These are phyloP conservation scores for Theocolax elegans DNA, from an alignment of 1,140 invertebrate species.

Conservation along the genomic window DNA sequence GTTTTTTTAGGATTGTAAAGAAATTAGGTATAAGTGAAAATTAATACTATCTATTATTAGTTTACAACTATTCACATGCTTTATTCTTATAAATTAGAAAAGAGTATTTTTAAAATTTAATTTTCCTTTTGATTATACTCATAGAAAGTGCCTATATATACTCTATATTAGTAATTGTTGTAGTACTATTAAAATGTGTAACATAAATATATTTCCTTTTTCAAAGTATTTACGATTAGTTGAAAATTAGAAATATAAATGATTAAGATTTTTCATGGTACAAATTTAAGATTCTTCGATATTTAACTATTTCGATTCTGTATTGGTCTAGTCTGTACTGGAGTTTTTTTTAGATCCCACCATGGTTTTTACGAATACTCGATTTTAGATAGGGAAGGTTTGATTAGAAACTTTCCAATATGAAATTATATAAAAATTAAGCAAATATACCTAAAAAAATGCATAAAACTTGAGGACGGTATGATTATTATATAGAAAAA, in stretches of 20 bases:
- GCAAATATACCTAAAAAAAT: slow-evolving; percentile 35
- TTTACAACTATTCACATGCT: slow-evolving; percentile 11
- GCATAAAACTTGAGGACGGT: slow-evolving; percentile 28
- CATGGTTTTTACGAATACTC: slow-evolving; percentile 31
- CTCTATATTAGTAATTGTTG: slow-evolving; percentile 44
- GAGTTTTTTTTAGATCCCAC: slow-evolving; percentile 30
- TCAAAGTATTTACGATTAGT: slow-evolving; percentile 51
- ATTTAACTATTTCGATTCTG: not conserved
- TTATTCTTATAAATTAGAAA: slow-evolving; percentile 14
- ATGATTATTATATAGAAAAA: too few species aligned
- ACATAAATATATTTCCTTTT: slow-evolving; percentile 53
- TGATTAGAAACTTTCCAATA: slow-evolving; percentile 22
- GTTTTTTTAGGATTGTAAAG: slow-evolving; percentile 9
- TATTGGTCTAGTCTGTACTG: slow-evolving; percentile 25
- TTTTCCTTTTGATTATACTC: slow-evolving; percentile 53
- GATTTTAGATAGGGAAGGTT: slow-evolving; percentile 15
- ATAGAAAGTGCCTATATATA: slow-evolving; percentile 66
- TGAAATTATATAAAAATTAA: slow-evolving; percentile 27
- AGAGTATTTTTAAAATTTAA: slow-evolving; percentile 21
- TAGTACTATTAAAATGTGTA: slow-evolving; percentile 42
- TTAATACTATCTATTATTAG: slow-evolving; percentile 34
- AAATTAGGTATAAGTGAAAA: slow-evolving; percentile 27
- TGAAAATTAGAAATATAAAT: slow-evolving; percentile 36
- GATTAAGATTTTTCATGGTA: slow-evolving; percentile 16
- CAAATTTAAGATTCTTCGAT: slow-evolving; percentile 32